Conservation (phyloP, 1,140 invertebrate species). For the Heliconius hermathena region DNA sequence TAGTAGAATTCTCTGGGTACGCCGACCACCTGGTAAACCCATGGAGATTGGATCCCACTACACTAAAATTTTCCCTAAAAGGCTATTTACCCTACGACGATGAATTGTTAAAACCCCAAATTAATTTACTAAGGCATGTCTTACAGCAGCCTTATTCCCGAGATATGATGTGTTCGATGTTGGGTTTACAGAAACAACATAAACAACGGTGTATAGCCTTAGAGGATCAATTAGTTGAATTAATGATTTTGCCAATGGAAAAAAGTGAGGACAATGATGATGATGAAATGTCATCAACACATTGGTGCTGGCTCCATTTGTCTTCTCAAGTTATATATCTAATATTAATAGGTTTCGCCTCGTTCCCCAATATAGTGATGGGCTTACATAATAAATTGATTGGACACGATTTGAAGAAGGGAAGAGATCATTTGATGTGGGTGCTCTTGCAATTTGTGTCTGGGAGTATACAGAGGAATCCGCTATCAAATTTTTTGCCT, state of each 20-base stretch:
- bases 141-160: conserved; percentile 97
- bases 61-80: conserved; percentile 93
- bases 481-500: conserved; percentile 93
- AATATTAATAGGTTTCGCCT: conserved; percentile 96
- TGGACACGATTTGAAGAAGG: conserved; percentile 91
- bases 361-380: conserved; percentile 95
- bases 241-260: conserved; percentile 96
- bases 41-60: conserved; percentile 94
- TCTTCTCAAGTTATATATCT: conserved; percentile 98
- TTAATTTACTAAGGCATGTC: conserved; percentile 92
- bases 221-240: conserved; percentile 96
- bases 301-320: conserved; percentile 95
- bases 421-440: conserved; percentile 98
- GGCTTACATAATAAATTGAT: conserved; percentile 93
- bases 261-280: conserved; percentile 88
- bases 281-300: conserved; percentile 87
- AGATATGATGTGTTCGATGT: conserved; percentile 97
- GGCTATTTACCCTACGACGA: conserved; percentile 96
- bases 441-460: conserved; percentile 98
- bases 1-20: conserved; percentile 94
- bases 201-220: conserved; percentile 94
- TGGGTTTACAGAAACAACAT: conserved; percentile 95
- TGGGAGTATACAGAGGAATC: conserved; percentile 97
- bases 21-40: conserved; percentile 94
- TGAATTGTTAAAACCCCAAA: conserved; percentile 95